Evolutionary conservation across 2,888 invertebrate genomes (phyloP), one percentile per base, ranked within the genome.

Genomic region (Eupsilia transversa): DNA sequence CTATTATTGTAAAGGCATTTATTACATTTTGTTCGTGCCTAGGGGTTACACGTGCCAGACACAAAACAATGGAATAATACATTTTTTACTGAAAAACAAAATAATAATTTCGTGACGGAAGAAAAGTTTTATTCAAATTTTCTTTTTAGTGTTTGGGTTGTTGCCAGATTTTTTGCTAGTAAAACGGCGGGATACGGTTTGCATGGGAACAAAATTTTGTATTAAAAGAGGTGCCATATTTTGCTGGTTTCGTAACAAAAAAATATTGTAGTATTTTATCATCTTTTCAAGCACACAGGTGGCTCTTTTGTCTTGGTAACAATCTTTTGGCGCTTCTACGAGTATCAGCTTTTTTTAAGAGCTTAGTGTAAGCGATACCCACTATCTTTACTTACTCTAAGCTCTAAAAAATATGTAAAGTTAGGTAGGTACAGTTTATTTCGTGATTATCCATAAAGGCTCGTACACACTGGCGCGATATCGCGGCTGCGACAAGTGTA

Each of bases 101-200:
- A 78, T 71, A 73, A 74, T 77, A 52, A 70, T 77, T 75, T 75
- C 73, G 41, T 65, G 74, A 67, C 65, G 66, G 60, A 65, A 73
- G 61, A 52, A 70, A 66, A 65, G n/a, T 67, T 75, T 83, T 63
- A 78, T 82, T 80, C 68, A 71, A 54, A 72, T 74, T 75, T 83
- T 64, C 41, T 73, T 75, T 81, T 77, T 67, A 67, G 57, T 57
- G 14, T 75, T 84, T 83, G 78, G 75, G 52, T 72, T 60, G 66
- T 59, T 80, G 76, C 78, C 80, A 85, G 72, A 63, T 6, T 70
- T 59, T 80, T 60, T 74, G 68, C 52, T 41, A 64, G 63, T 60
- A 64, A 72, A 84, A 66, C 43, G 14, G 57, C 20, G 59, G 41
- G 17, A 54, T 46, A 38, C 3, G 52, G 43, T 65, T 78, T 60